Evolutionary conservation across 2,113 vertebrate genomes (phyloP).

Genomic region (Aptenodytes patagonicus): DNA sequence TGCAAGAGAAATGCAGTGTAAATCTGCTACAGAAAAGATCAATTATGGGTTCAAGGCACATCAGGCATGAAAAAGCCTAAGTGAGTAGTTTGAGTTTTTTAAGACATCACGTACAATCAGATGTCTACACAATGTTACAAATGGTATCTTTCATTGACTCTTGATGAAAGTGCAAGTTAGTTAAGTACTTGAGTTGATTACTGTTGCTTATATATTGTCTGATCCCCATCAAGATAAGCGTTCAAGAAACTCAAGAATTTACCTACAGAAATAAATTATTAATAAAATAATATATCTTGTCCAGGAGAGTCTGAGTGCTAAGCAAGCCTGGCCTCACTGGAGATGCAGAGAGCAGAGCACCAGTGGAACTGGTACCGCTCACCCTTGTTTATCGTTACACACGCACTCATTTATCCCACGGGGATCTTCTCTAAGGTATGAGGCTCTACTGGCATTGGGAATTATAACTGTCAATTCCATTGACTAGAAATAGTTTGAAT

Average conservation of each 20-base stretch:
- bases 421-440: neutral
- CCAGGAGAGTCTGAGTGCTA: neutral
- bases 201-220: neutral
- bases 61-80: neutral
- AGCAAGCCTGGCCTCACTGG: neutral
- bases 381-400: neutral
- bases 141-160: neutral
- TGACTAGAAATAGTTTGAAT: neutral
- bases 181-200: neutral
- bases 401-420: neutral
- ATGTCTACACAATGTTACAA: neutral
- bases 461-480: neutral
- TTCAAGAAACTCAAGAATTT: neutral
- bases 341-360: neutral
- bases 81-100: neutral
- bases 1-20: neutral
- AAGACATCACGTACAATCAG: neutral
- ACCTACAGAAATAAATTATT: neutral
- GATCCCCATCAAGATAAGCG: neutral
- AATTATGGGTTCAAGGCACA: neutral
- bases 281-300: neutral
- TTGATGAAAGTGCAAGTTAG: neutral
- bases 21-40: neutral
- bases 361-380: fast-evolving
- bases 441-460: neutral